Evolutionary conservation across 92 coral and sea anemone genomes (phyloP).

Genomic region (Pocillopora meandrina): DNA sequence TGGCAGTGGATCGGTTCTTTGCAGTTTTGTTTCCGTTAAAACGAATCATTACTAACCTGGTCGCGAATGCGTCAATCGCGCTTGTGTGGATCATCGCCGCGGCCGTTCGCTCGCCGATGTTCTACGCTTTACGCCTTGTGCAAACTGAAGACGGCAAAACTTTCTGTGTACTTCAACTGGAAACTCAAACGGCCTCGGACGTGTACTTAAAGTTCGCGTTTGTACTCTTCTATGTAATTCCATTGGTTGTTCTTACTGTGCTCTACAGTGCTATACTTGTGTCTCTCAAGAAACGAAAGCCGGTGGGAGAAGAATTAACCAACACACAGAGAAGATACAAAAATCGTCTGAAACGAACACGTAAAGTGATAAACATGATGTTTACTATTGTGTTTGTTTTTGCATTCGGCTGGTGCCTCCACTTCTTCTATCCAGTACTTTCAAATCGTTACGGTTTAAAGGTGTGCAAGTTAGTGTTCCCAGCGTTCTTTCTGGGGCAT

Average conservation of each 20-base stretch:
- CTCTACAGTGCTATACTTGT: constrained; percentile 57
- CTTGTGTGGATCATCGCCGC: constrained; percentile 61
- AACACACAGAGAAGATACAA: constrained; percentile 24
- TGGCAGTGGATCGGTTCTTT: constrained; percentile 65
- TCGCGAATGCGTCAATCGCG: constrained; percentile 39
- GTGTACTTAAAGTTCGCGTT: constrained; percentile 42
- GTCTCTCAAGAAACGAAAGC: constrained; percentile 53
- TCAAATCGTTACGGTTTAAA: constrained; percentile 9
- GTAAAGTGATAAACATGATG: constrained; percentile 61
- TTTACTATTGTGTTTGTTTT: constrained; percentile 53
- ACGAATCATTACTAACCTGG: constrained; percentile 45
- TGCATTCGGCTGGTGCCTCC: constrained; percentile 65
- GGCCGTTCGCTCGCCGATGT: constrained; percentile 57
- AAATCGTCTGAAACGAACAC: constrained; percentile 59
- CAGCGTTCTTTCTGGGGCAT: constrained; percentile 51
- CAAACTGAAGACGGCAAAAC: constrained; percentile 22
- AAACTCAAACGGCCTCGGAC: constrained; percentile 21
- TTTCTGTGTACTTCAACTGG: constrained; percentile 32
- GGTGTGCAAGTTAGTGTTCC: constrained; percentile 44
- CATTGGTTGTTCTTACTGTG: constrained; percentile 51
- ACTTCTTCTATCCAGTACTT: constrained; percentile 54
- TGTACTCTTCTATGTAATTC: constrained; percentile 61
- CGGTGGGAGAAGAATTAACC: constrained; percentile 49
- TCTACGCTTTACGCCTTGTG: constrained; percentile 41
- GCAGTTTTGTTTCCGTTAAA: constrained; percentile 66